Conservation (phyloP, 2,888 invertebrate species). For the Lucinisca nassula region DNA sequence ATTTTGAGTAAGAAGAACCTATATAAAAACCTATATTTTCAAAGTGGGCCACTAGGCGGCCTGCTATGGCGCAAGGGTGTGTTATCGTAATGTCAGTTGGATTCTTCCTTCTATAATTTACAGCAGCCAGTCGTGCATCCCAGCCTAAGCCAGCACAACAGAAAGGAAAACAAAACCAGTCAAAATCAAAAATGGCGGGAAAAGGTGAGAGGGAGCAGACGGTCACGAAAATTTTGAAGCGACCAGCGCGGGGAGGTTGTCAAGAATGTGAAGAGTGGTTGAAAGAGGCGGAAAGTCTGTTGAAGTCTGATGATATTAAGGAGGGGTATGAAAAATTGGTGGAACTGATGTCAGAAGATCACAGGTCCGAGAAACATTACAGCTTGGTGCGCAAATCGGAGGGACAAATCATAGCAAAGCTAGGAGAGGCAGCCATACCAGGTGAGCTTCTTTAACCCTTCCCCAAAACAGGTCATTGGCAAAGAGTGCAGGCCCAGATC, state of each 20-base stretch:
- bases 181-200: no score
- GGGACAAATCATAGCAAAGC: slow-evolving; percentile 35
- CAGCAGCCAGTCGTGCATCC: not conserved
- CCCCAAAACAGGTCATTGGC: no score
- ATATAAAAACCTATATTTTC: no score
- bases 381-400: slow-evolving; percentile 51
- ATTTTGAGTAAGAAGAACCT: no score
- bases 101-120: no score
- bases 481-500: no score
- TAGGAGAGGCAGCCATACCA: slow-evolving; percentile 56
- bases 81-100: no score
- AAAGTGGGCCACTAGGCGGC: no score
- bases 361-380: slow-evolving; percentile 55
- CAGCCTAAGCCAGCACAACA: not conserved
- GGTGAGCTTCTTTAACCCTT: slow-evolving; percentile 28
- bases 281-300: not conserved
- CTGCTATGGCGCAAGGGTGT: no score
- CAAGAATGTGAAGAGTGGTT: slow-evolving; percentile 6
- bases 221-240: not conserved
- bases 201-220: not conserved
- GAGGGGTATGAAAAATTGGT: slow-evolving; percentile 57
- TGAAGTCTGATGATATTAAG: slow-evolving; percentile 13
- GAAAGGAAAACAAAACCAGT: not conserved
- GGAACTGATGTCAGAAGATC: slow-evolving; percentile 45
- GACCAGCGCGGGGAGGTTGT: not conserved